phyloP scores from a whole-genome alignment of 1,140 invertebrate genomes.

The Agrypnia vestita region DNA sequence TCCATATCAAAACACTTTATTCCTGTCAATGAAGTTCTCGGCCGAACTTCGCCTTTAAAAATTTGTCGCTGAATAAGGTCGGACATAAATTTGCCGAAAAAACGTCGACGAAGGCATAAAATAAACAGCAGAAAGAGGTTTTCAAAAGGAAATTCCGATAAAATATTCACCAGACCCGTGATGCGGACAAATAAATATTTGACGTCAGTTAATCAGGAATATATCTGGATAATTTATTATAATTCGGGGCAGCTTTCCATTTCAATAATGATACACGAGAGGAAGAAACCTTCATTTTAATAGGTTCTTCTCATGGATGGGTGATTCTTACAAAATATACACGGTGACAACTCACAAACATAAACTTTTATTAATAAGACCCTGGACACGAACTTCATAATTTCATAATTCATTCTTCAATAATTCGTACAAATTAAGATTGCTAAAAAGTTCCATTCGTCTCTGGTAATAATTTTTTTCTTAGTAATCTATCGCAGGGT shows the following conservation, averaged over 20 bases:
- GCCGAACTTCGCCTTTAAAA: constrained; percentile 11
- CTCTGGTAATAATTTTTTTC: too few relatives aligned
- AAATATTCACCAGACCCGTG: constrained; percentile 25
- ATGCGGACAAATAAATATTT: constrained; percentile 27
- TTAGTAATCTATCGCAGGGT: too few relatives aligned
- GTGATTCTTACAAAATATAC: too few relatives aligned
- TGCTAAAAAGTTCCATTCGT: too few relatives aligned
- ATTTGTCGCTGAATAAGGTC: constrained; percentile 24
- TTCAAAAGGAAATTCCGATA: constrained; percentile 10
- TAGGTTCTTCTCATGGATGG: too few relatives aligned
- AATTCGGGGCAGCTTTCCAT: neutral
- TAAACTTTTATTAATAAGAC: too few relatives aligned
- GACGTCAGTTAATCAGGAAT: constrained; percentile 2
- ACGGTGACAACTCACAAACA: too few relatives aligned
- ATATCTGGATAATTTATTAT: constrained; percentile 9
- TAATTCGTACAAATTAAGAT: too few relatives aligned
- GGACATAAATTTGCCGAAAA: constrained; percentile 25
- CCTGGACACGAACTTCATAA: too few relatives aligned
- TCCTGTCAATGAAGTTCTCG: constrained; percentile 31
- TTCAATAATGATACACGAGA: constrained; percentile 1
- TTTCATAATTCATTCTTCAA: too few relatives aligned
- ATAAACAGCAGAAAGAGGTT: constrained; percentile 9
- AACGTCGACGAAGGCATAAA: neutral
- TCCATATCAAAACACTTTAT: constrained; percentile 23
- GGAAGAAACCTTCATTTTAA: too few relatives aligned